Evolutionary conservation across 1,140 invertebrate genomes (phyloP).

Genomic region (Thaumatotibia leucotreta): DNA sequence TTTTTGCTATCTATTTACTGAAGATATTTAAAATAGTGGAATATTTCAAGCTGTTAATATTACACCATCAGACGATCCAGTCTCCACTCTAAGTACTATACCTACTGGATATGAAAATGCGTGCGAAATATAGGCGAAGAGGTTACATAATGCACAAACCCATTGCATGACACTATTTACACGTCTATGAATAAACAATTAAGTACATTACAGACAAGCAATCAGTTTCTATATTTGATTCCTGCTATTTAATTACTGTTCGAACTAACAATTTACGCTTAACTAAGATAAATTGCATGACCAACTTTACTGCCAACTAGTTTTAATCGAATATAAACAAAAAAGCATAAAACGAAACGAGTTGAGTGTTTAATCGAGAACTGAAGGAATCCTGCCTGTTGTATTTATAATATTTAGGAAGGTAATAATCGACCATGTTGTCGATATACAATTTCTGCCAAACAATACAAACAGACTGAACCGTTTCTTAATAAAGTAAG

Average conservation of each 20-base stretch:
- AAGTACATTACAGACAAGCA: conserved; percentile 7
- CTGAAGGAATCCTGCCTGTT: conserved; percentile 54
- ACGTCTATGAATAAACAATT: conserved; percentile 4
- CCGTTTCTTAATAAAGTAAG: too few species aligned
- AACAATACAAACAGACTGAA: conserved; percentile 5
- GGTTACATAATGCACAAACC: neutral
- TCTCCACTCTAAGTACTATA: neutral
- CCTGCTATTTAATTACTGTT: neutral
- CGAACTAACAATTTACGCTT: conserved; percentile 19
- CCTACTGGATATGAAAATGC: neutral
- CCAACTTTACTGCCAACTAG: neutral
- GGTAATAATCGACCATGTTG: neutral
- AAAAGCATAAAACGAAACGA: conserved; percentile 56
- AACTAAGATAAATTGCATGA: conserved; percentile 8
- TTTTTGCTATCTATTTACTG: neutral
- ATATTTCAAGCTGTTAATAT: conserved; percentile 8
- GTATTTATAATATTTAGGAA: conserved; percentile 28
- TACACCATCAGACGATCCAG: neutral
- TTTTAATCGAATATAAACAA: neutral
- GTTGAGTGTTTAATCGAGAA: conserved; percentile 66
- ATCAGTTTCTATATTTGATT: neutral
- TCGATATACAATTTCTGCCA: neutral
- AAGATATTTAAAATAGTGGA: neutral
- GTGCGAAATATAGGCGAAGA: neutral
- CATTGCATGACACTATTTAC: conserved; percentile 5